Evolutionary conservation across 2,797 vertebrate genomes (phyloP).

Genomic region (Pogonophryne albipinna): DNA sequence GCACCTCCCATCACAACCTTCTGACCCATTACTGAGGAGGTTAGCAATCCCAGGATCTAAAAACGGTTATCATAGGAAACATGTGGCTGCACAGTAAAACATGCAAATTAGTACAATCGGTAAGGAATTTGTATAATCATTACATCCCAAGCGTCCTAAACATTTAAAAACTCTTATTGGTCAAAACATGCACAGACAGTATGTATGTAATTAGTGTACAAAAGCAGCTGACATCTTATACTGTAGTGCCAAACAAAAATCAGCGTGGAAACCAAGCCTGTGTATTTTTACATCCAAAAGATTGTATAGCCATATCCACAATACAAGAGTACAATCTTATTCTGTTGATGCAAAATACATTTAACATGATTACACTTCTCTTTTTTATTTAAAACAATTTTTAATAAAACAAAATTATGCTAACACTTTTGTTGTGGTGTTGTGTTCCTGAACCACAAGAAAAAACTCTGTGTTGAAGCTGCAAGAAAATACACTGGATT

Average conservation of each 20-base stretch:
- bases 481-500: not conserved
- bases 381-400: not conserved
- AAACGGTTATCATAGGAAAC: not conserved
- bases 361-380: not conserved
- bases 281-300: not conserved
- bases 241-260: not conserved
- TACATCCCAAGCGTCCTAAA: not conserved
- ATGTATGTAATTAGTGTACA: not conserved
- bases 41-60: slow-evolving; percentile 7
- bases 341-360: not conserved
- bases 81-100: not conserved
- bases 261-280: not conserved
- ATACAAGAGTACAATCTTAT: too few species aligned
- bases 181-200: not conserved
- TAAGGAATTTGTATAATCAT: not conserved
- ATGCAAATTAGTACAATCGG: not conserved
- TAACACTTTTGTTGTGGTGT: not conserved
- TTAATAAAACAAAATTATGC: not conserved
- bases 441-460: not conserved
- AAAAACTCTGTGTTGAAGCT: not conserved
- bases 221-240: not conserved
- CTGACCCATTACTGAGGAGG: not conserved
- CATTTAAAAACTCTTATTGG: not conserved
- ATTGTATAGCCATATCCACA: too few species aligned
- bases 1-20: not conserved